These are phyloP conservation scores for Drosophila pullipes DNA, from an alignment of 2,888 invertebrate species.

Conservation along the genomic window DNA sequence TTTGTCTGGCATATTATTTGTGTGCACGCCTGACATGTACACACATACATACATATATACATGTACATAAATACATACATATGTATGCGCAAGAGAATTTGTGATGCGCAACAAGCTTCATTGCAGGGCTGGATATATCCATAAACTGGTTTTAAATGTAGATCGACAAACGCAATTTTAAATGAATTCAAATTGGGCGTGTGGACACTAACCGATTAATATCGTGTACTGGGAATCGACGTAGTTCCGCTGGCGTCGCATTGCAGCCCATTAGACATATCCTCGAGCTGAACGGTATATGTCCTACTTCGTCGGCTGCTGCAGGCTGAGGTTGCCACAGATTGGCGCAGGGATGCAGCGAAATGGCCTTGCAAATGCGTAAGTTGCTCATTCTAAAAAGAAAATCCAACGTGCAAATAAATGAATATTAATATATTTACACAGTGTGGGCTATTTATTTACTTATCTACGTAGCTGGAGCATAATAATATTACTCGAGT, in stretches of 20 bases:
- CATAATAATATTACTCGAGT: slow-evolving; percentile 26
- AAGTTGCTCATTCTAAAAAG: slow-evolving; percentile 52
- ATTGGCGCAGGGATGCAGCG: slow-evolving; percentile 56
- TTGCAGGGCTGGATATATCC: slow-evolving; percentile 20
- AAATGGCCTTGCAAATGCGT: slow-evolving; percentile 64
- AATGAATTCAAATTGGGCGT: slow-evolving; percentile 22
- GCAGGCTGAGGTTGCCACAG: background rate
- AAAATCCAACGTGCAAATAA: background rate
- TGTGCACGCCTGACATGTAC: slow-evolving; percentile 6
- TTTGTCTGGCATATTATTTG: slow-evolving; percentile 25
- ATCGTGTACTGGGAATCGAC: slow-evolving; percentile 81
- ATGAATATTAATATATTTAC: slow-evolving; percentile 9
- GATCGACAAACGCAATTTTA: slow-evolving; percentile 32
- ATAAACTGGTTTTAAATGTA: slow-evolving; percentile 52
- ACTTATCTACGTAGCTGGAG: slow-evolving; percentile 25
- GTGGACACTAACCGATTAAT: slow-evolving; percentile 65
- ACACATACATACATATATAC: background rate
- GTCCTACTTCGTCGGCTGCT: background rate
- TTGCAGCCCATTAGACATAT: slow-evolving; percentile 76
- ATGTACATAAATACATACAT: background rate
- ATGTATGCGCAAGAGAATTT: slow-evolving; percentile 44
- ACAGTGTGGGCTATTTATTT: slow-evolving; percentile 19
- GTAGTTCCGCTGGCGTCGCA: slow-evolving; percentile 67
- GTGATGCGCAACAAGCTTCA: slow-evolving; percentile 60
- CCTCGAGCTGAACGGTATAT: slow-evolving; percentile 30